A percentile compares a stretch with the other conserved stretches of the same genome.
phyloP scores from a whole-genome alignment of 1,140 invertebrate species.

The Gonioctena quinquepunctata region DNA sequence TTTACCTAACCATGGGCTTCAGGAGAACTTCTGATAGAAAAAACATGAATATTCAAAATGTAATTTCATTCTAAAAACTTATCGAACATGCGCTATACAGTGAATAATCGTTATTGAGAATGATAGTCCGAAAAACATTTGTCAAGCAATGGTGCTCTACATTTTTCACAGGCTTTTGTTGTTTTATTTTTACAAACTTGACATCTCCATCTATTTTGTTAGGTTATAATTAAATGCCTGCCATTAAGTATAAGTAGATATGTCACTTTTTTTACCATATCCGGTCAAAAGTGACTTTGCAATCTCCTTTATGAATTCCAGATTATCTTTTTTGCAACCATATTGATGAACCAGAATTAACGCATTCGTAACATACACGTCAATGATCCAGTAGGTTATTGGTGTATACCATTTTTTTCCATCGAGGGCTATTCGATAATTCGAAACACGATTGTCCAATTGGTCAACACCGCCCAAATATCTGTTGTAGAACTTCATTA shows the following conservation, averaged over 20 bases:
- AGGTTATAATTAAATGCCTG: neutral
- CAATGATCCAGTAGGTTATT: neutral
- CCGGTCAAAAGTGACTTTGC: neutral
- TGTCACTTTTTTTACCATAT: too few species aligned
- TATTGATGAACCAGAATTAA: neutral
- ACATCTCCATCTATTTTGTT: neutral
- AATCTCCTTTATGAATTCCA: neutral
- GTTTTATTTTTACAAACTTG: neutral
- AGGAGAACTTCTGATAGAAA: too few species aligned
- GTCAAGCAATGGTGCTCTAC: neutral
- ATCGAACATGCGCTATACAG: too few species aligned
- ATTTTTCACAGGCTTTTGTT: neutral
- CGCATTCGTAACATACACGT: neutral
- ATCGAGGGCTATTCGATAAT: neutral
- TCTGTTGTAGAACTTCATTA: slow-evolving; percentile 1
- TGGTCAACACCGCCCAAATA: neutral
- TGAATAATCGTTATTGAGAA: too few species aligned
- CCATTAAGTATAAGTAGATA: too few species aligned
- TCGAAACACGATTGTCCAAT: neutral
- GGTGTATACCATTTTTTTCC: slow-evolving; percentile 2
- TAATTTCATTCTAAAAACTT: too few species aligned
- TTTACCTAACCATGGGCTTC: too few species aligned
- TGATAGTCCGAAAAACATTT: neutral
- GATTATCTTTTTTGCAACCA: neutral
- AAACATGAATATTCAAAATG: too few species aligned